Evolutionary conservation across 2,888 invertebrate genomes (phyloP), one percentile per base, ranked within the genome.

Genomic region (Prosopocoilus inquinatus): DNA sequence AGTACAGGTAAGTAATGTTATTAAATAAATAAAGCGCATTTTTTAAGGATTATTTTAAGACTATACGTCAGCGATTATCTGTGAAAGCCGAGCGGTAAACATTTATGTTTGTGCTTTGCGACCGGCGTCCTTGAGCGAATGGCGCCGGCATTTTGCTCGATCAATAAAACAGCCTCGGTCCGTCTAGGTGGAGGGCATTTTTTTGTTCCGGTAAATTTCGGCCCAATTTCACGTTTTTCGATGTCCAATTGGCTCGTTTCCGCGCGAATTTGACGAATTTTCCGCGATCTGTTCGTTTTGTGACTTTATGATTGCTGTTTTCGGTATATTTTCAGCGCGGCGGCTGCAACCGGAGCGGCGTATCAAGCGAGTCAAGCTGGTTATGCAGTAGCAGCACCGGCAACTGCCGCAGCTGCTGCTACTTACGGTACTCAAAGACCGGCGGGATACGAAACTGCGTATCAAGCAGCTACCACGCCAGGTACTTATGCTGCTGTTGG

Each of bases 291-390:
- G 11, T 3, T 11, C 38, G 12, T 13, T 13, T 12, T 15, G 15
- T 15, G 46, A 46, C 9, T 9, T 46, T 12, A 46, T 9, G n/a
- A 39, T 53, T 47, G 48, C 39, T 47, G 47, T 53, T 47, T 44
- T 53, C 53, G 53, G 45, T 55, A 43, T 55, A 49, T 57, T 75
- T 78, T 57, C 61, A 85, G 85, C 65, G 77, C 77, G 63, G 83
- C 84, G 70, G 87, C 89, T 55, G 87, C 89, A 51, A 87, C 89
- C 63, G 89, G 90, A 62, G 89, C 91, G 49, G 89, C 91, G 28
- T 94, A 94, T 78, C 88, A 87, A 66, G 86, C 91, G 28, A 88
- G 90, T 16, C 91, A 91, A 75, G 86, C 91, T 50, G 90, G 91
- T 63, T 92, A 91, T 80, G 91, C 89, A 63, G 90, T 90, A 79